Evolutionary conservation across 2,113 vertebrate genomes (phyloP).

Genomic region (Passerina amoena): DNA sequence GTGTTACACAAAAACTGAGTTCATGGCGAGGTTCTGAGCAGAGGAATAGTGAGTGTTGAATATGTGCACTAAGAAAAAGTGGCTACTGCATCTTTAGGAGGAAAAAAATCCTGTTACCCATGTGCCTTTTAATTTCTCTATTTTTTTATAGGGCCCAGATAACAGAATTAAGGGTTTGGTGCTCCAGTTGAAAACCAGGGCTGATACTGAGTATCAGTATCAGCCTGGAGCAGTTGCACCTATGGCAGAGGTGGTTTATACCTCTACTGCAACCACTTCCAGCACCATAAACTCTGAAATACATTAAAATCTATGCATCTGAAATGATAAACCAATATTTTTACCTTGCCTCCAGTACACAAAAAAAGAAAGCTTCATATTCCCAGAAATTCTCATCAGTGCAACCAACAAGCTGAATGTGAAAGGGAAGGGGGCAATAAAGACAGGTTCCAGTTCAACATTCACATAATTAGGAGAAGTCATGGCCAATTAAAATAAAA

Average conservation of each 20-base stretch:
- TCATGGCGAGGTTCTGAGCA: neutral
- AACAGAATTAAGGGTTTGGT: neutral
- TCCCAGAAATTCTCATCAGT: neutral
- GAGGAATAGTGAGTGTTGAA: neutral
- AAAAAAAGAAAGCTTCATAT: neutral
- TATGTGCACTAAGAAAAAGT: neutral
- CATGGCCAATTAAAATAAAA: neutral
- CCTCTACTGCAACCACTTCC: neutral
- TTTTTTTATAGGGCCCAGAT: neutral
- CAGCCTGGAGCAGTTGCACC: neutral
- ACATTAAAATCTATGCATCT: neutral
- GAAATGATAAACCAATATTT: neutral
- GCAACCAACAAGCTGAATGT: neutral
- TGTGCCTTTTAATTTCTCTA: neutral
- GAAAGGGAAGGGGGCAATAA: neutral
- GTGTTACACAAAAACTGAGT: neutral
- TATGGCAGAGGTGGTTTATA: neutral
- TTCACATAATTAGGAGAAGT: neutral
- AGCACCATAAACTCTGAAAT: neutral
- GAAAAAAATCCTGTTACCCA: fast-evolving
- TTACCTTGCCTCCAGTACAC: neutral
- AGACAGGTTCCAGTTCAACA: neutral
- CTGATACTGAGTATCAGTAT: neutral
- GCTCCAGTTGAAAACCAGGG: neutral
- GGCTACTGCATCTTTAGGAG: neutral